These are phyloP conservation scores for Atta cephalotes DNA, from an alignment of 1,140 invertebrate genomes.

Conservation along the genomic window DNA sequence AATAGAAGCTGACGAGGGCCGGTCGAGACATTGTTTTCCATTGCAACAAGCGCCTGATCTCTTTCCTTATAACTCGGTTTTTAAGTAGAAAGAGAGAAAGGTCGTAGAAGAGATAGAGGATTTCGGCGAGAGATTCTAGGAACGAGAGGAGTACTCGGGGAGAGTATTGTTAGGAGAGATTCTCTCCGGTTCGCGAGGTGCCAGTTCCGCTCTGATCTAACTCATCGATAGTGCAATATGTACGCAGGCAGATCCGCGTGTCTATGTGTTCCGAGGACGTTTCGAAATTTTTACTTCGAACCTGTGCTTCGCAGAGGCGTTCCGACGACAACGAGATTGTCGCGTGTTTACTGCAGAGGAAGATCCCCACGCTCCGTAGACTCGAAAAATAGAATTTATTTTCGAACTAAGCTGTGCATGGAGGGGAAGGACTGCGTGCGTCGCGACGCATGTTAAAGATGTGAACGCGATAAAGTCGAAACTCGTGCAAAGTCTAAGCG, in stretches of 20 bases:
- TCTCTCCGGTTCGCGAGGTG: constrained; percentile 32
- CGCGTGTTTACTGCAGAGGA: constrained; percentile 20
- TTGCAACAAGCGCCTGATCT: constrained; percentile 84
- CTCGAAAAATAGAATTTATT: constrained; percentile 40
- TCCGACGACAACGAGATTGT: not conserved
- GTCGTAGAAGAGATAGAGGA: constrained; percentile 4
- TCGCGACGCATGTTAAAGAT: constrained; percentile 26
- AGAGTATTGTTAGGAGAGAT: constrained; percentile 15
- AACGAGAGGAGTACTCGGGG: constrained; percentile 3
- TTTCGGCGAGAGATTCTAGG: constrained; percentile 3
- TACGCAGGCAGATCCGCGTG: constrained; percentile 24
- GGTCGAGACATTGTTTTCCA: constrained; percentile 69
- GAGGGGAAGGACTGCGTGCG: not conserved
- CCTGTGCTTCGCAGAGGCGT: not conserved
- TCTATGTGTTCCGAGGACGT: constrained; percentile 10
- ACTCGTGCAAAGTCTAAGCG: not conserved
- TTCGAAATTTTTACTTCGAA: constrained; percentile 10
- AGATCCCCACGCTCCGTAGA: constrained; percentile 21
- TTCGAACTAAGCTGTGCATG: constrained; percentile 15
- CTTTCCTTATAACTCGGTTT: constrained; percentile 57
- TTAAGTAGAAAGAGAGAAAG: constrained; percentile 6
- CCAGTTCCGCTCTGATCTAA: constrained; percentile 33
- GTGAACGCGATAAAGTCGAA: not conserved
- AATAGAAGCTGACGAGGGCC: constrained; percentile 43
- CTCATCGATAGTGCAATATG: constrained; percentile 71